These are phyloP conservation scores for Lepus townsendii DNA, from an alignment of 2,797 vertebrate genomes.

Conservation along the genomic window DNA sequence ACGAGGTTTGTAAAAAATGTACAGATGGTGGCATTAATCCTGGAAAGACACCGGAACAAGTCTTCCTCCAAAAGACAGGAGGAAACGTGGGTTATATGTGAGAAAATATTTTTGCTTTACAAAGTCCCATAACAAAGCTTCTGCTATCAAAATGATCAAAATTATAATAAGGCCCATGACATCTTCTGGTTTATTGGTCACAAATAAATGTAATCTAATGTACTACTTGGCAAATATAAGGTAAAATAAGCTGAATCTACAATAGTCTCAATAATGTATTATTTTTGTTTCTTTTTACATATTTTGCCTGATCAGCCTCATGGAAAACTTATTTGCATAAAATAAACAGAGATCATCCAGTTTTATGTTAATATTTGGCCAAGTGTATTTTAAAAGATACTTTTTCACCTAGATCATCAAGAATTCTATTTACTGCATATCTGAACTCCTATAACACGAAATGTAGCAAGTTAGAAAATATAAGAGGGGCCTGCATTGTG, in stretches of 20 bases:
- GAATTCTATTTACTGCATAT: conserved; percentile 56
- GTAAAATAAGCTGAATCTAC: conserved; percentile 13
- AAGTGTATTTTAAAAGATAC: neutral
- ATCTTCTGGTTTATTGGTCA: neutral
- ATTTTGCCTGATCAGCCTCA: neutral
- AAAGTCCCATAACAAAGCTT: conserved; percentile 17
- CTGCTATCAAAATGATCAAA: conserved; percentile 50
- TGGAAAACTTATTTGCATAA: conserved; percentile 34
- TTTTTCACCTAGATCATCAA: conserved; percentile 23
- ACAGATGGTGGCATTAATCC: conserved; percentile 44
- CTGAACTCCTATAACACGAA: neutral
- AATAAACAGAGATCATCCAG: conserved; percentile 19
- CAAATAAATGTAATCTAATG: conserved; percentile 22
- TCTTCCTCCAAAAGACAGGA: conserved; percentile 46
- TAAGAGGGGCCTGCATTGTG: neutral
- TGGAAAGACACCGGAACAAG: neutral
- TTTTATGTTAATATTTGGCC: conserved; percentile 27
- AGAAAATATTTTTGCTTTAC: conserved; percentile 55
- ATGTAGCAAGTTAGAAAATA: conserved; percentile 42
- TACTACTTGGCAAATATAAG: neutral
- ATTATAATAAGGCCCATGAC: neutral
- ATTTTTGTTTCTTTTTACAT: conserved; percentile 20
- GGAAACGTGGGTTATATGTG: neutral
- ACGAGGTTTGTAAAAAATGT: conserved; percentile 31
- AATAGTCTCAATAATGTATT: conserved; percentile 9